A percentile compares a stretch with the other conserved stretches of the same genome.
phyloP scores from a whole-genome alignment of 2,113 vertebrate species.

The Laticauda colubrina region DNA sequence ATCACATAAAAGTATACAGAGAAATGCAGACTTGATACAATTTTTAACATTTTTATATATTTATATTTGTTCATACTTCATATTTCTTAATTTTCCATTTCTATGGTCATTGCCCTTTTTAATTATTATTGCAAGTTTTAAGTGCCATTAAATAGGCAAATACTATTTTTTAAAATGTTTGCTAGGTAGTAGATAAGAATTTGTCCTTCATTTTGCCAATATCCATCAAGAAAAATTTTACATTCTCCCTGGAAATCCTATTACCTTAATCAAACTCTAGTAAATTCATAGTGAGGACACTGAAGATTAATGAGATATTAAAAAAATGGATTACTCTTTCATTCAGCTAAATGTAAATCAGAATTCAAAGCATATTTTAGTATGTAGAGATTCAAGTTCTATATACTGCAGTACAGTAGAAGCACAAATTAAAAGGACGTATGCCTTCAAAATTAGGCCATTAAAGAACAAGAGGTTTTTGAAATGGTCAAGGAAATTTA shows the following conservation, averaged over 20 bases:
- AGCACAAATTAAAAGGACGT: neutral
- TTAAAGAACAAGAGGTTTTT: neutral
- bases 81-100: neutral
- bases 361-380: neutral
- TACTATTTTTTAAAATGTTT: neutral
- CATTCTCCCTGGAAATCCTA: constrained; percentile 26
- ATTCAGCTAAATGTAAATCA: constrained; percentile 7
- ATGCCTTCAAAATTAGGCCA: neutral
- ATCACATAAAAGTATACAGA: neutral
- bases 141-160: constrained; percentile 8
- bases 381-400: neutral
- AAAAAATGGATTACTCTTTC: constrained; percentile 13
- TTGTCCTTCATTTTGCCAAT: neutral
- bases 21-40: neutral
- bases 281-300: constrained; percentile 13
- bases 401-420: neutral
- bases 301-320: constrained; percentile 20
- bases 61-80: too few relatives aligned
- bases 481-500: neutral
- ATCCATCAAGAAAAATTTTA: neutral
- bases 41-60: neutral
- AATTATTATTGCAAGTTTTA: neutral
- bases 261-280: neutral
- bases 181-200: neutral
- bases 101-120: neutral